Base-by-base conservation (phyloP, 2,797 vertebrate species). In the Carduelis carduelis region DNA sequence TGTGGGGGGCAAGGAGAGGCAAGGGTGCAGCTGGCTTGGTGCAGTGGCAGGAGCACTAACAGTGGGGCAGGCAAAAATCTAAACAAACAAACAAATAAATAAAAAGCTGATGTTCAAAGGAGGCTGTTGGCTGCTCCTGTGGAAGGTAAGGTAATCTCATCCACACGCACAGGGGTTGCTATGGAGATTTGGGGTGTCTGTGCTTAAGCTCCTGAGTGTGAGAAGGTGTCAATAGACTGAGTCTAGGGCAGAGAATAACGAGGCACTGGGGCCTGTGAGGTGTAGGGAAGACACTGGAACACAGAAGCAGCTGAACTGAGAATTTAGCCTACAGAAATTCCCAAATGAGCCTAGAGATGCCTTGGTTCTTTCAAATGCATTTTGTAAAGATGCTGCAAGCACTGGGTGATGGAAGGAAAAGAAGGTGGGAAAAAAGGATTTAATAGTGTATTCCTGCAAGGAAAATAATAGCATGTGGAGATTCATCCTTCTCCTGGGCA, bases 161-260 rank as follows among this genome's bases (percentile, higher is more conserved):
- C 83, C 93, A 27, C 94, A 87, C 43, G 92, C 96, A 65, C 96
- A 65, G 93, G 95, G 93, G 97, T 97, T 97, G 95, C 97, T 96
- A 95, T 97, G 97, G 97, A 96, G 96, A 97, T 96, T 85, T 78
- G 84, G 95, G 90, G 75, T 65, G 68, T 47, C 79, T 91, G 88
- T 95, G 78, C 92, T 94, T 71, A 59, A 94, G 93, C 95, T 97
- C 94, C 83, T 76, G 78, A 90, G 94, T 96, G 94, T 95, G 97
- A 96, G 95, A 83, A 93, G 84, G 89, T 96, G 91, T 94, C 91
- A 81, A 23, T 50, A 90, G 94, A 44, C 78, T 50, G 89, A 78
- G 87, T 79, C 50, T 93, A 24, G 91, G 84, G 89, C 61, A 75
- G 69, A 81, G 87, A 75, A 93, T 83, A 94, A 90, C 43, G 57